Evolutionary conservation across 2,113 vertebrate genomes (phyloP), one percentile per base, ranked within the genome.

Genomic region (Dolichallabes microphthalmus): DNA sequence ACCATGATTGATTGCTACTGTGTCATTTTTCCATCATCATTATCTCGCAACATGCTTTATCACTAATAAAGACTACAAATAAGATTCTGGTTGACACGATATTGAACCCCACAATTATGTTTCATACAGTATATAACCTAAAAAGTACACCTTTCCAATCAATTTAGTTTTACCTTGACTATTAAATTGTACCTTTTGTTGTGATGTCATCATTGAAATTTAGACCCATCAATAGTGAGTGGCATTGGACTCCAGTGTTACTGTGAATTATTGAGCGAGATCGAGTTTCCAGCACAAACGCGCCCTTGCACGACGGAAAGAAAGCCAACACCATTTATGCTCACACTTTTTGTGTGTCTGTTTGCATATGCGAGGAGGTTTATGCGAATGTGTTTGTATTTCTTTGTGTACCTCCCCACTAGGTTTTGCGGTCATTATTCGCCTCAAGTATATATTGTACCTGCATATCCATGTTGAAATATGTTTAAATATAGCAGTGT

Each of bases 311-410:
- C 84, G 85, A 91, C 91, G 92, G 94, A 95, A 94, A 94, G 93
- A 94, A 95, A 95, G 89, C 89, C 86, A 93, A 94, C 92, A 94
- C 94, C 93, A 87, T 86, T 93, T 92, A 93, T 91, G 89, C 91
- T 73, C 60, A 92, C 92, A 92, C 87, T 88, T 86, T 35, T 81
- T 88, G 85, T 89, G 87, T 89, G 52, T 82, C 71, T 78, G 73
- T 89, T 80, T 89, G 89, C 83, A 83, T 60, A 61, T 88, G 88
- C 75, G 57, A 80, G 84, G 63, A 71, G 61, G 79, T 75, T 86
- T 64, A 32, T 79, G 66, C 75, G 60, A 80, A 66, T 69, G 20
- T 74, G 52, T 83, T 83, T 87, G 71, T 80, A 45, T 75, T 88
- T 55, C 10, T 82, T 61, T 82, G 25, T 50, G 58, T 39, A 25